Conservation (phyloP, 2,888 invertebrate genomes). For the Xestobium rufovillosum region DNA sequence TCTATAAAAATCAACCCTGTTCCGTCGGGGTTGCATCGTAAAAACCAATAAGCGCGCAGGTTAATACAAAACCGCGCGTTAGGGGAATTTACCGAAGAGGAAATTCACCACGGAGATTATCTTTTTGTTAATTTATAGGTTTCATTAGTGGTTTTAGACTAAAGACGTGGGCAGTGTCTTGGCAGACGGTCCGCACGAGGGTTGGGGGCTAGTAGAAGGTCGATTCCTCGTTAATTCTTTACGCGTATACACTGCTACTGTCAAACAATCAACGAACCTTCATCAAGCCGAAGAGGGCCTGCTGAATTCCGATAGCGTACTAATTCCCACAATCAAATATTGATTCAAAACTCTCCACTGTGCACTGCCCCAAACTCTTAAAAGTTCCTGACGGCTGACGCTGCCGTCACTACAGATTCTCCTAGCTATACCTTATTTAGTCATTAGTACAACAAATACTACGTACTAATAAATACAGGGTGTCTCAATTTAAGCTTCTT, state of each 20-base stretch:
- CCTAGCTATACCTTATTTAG: too few relatives aligned
- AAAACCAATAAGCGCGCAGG: conserved; percentile 33
- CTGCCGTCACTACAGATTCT: too few relatives aligned
- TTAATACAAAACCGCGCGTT: conserved; percentile 30
- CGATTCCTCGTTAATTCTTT: conserved; percentile 42
- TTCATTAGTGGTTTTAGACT: too few relatives aligned
- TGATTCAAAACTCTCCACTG: conserved; percentile 46
- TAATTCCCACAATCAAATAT: conserved; percentile 48
- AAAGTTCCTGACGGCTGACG: conserved; percentile 9
- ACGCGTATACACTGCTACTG: conserved; percentile 43
- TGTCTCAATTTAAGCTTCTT: too few relatives aligned
- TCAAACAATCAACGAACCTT: conserved; percentile 46
- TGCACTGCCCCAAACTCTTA: conserved; percentile 22
- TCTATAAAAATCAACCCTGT: conserved; percentile 30
- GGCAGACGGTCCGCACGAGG: too few relatives aligned
- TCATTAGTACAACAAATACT: too few relatives aligned
- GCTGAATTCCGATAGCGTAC: conserved; percentile 46
- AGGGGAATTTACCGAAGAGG: too few relatives aligned
- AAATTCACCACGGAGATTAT: too few relatives aligned
- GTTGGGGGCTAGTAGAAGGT: too few relatives aligned
- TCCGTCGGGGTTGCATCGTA: conserved; percentile 29
- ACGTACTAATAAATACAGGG: too few relatives aligned
- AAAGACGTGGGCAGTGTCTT: too few relatives aligned
- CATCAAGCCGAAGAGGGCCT: conserved; percentile 43
- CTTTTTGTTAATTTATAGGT: too few relatives aligned